Percentiles rank a stretch among this genome's conserved stretches.
phyloP scores from a whole-genome alignment of 1,140 invertebrate genomes.

The Scaptomyza hsui region DNA sequence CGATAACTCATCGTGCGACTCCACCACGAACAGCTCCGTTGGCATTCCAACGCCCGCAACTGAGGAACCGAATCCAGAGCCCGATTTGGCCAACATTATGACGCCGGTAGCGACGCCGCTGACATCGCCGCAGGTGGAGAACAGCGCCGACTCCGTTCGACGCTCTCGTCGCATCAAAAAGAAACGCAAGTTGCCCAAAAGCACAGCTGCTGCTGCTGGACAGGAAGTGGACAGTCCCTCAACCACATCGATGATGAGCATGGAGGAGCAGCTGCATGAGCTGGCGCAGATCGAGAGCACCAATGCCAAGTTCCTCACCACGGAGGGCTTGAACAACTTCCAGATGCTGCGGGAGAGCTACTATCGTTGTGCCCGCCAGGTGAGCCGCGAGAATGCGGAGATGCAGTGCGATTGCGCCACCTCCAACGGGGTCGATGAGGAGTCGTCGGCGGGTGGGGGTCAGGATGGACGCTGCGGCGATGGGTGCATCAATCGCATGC shows the following conservation, averaged over 20 bases:
- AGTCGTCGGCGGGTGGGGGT: too few relatives aligned
- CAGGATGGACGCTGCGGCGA: conserved; percentile 96
- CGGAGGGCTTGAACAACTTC: conserved; percentile 90
- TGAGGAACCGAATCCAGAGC: conserved; percentile 39
- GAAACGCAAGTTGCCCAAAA: conserved; percentile 61
- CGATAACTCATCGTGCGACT: conserved; percentile 39
- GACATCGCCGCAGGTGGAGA: conserved; percentile 40
- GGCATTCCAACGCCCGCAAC: conserved; percentile 28
- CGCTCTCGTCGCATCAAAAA: conserved; percentile 79
- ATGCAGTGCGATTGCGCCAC: conserved; percentile 99
- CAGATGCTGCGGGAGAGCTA: conserved; percentile 92
- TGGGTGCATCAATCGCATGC: conserved; percentile 97
- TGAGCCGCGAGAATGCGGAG: conserved; percentile 94
- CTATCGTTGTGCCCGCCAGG: conserved; percentile 91
- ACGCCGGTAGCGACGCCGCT: conserved; percentile 52
- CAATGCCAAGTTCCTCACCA: conserved; percentile 73
- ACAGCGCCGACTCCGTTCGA: conserved; percentile 33
- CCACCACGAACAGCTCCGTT: conserved; percentile 33
- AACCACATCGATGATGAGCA: conserved; percentile 18
- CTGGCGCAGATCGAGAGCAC: conserved; percentile 68
- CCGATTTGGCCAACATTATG: conserved; percentile 60
- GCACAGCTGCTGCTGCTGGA: too few relatives aligned
- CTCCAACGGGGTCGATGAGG: conserved; percentile 94
- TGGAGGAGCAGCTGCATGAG: conserved; percentile 68
- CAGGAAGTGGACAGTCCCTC: conserved; percentile 31